phyloP scores from a whole-genome alignment of 1,140 invertebrate genomes.

The Drosophila pruinosa region DNA sequence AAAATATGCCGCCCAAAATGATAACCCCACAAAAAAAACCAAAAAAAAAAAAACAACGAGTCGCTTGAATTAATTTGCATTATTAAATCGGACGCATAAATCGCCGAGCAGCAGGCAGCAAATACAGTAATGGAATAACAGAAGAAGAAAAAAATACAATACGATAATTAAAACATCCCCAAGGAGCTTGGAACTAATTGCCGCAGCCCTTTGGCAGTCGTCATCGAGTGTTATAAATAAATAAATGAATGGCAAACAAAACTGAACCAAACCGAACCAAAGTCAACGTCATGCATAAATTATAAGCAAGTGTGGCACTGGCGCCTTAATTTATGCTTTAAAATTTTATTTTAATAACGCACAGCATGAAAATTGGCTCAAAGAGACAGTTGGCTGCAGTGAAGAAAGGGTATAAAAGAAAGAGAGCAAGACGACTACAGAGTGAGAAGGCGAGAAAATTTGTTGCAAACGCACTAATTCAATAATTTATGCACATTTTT shows the following conservation, averaged over 20 bases:
- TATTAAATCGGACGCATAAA: conserved; percentile 60
- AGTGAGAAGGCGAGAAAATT: conserved; percentile 16
- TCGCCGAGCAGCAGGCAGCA: conserved; percentile 26
- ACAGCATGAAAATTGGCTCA: conserved; percentile 50
- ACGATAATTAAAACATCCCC: conserved; percentile 64
- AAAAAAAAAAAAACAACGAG: conserved; percentile 5
- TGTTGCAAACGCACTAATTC: conserved; percentile 64
- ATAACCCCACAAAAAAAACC: conserved; percentile 21
- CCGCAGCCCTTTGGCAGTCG: conserved; percentile 55
- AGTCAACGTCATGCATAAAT: conserved; percentile 60
- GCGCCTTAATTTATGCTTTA: conserved; percentile 64
- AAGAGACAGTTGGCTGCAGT: neutral
- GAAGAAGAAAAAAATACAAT: conserved; percentile 42
- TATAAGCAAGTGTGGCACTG: conserved; percentile 54
- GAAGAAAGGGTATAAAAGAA: neutral
- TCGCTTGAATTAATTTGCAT: conserved; percentile 62
- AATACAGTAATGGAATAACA: conserved; percentile 27
- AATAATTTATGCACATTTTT: conserved; percentile 75
- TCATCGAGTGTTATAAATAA: conserved; percentile 52
- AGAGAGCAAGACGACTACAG: neutral
- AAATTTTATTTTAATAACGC: conserved; percentile 57
- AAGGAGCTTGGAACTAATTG: conserved; percentile 61
- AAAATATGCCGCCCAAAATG: conserved; percentile 20
- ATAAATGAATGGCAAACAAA: conserved; percentile 40
- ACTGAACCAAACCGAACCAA: conserved; percentile 34